Evolutionary conservation across 1,140 invertebrate genomes (phyloP).

Genomic region (Branchinecta lindahli): DNA sequence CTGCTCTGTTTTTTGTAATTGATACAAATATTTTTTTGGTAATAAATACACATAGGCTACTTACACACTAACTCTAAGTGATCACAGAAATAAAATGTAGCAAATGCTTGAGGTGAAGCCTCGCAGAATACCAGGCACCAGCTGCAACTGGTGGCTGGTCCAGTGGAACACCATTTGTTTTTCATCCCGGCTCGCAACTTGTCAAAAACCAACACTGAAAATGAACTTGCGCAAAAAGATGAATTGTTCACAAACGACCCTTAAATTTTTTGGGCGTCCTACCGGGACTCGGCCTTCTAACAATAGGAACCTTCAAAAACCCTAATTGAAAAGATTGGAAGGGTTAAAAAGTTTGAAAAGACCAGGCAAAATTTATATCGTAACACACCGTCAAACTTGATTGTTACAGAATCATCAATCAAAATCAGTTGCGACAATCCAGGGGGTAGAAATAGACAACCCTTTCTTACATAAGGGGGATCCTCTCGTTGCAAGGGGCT

Average conservation of each 20-base stretch:
- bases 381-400: slow-evolving; percentile 2
- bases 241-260: not conserved
- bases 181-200: not conserved
- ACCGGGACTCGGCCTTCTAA: not conserved
- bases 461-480: not conserved
- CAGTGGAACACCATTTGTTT: no score
- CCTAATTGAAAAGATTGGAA: slow-evolving; percentile 11
- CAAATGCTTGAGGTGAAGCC: no score
- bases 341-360: slow-evolving; percentile 10
- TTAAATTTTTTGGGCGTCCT: not conserved
- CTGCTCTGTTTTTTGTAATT: no score
- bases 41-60: no score
- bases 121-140: no score
- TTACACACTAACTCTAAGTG: no score
- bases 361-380: slow-evolving; percentile 3
- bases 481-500: no score
- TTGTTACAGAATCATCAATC: slow-evolving; percentile 3
- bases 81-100: no score
- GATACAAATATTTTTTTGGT: no score
- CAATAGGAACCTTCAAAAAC: slow-evolving; percentile 3
- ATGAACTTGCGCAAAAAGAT: not conserved
- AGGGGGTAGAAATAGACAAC: not conserved
- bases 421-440: not conserved
- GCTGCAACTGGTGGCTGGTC: no score
- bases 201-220: not conserved